Conservation (phyloP, 92 coral and sea anemone genomes). For the Metridium senile region DNA sequence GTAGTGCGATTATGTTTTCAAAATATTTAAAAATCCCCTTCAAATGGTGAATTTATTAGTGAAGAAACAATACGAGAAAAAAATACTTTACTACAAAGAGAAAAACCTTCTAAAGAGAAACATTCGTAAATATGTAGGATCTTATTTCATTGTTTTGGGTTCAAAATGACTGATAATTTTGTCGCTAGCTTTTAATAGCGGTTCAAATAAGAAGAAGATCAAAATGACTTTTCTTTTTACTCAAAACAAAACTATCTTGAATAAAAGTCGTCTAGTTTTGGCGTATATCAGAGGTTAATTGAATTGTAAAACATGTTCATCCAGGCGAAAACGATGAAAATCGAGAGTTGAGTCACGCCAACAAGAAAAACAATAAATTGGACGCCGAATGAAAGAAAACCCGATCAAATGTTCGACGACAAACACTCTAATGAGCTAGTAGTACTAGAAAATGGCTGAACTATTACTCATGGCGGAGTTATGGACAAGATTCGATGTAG, state of each 20-base stretch:
- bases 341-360: slow-evolving; percentile 38
- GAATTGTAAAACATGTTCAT: slow-evolving; percentile 21
- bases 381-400: slow-evolving; percentile 17
- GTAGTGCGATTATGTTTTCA: slow-evolving; percentile 15
- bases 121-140: background rate
- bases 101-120: background rate
- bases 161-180: background rate
- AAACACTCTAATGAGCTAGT: background rate
- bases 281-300: slow-evolving; percentile 4
- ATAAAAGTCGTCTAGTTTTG: background rate
- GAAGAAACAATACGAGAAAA: slow-evolving; percentile 11
- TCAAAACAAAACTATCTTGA: background rate
- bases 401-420: slow-evolving; percentile 25
- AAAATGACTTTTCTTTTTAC: slow-evolving; percentile 10
- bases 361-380: slow-evolving; percentile 6
- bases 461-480: slow-evolving; percentile 22
- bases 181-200: slow-evolving; percentile 15
- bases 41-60: slow-evolving; percentile 15
- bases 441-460: slow-evolving; percentile 2
- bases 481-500: background rate
- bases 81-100: background rate
- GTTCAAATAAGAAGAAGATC: slow-evolving; percentile 17
- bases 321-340: slow-evolving; percentile 32
- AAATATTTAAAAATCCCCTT: slow-evolving; percentile 22
- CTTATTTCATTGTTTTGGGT: slow-evolving; percentile 5